These are phyloP conservation scores for Lates japonicus DNA, from an alignment of 2,797 vertebrate genomes.

Conservation along the genomic window DNA sequence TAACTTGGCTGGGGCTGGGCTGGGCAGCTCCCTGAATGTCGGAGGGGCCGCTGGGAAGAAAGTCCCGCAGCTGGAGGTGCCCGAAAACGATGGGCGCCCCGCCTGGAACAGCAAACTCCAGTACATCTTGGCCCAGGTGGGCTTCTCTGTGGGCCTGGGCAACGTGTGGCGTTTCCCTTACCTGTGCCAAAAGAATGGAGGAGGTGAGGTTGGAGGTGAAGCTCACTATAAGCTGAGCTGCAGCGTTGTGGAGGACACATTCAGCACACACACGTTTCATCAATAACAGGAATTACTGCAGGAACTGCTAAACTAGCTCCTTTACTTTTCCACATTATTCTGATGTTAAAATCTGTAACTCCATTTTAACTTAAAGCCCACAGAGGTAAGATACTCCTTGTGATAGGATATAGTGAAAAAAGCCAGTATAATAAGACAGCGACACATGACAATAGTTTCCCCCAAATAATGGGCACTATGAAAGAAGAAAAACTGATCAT, in stretches of 20 bases:
- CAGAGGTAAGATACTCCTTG: not conserved
- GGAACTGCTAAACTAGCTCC: not conserved
- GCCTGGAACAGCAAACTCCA: conserved; percentile 97
- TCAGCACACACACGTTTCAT: not conserved
- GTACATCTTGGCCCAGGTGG: conserved; percentile 96
- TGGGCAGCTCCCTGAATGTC: conserved; percentile 89
- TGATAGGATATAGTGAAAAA: not conserved
- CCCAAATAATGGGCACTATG: not conserved
- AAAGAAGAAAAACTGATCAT: not conserved
- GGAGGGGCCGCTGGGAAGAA: conserved; percentile 74
- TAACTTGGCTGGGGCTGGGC: no score
- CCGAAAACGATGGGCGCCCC: conserved; percentile 86
- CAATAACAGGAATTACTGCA: not conserved
- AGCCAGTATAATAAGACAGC: not conserved
- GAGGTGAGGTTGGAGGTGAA: conserved; percentile 86
- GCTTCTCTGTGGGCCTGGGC: conserved; percentile 95
- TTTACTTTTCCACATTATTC: not conserved
- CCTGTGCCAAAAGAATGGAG: conserved; percentile 96
- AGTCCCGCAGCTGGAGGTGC: conserved; percentile 76
- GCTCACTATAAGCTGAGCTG: not conserved
- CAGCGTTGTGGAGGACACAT: not conserved
- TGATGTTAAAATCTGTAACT: not conserved
- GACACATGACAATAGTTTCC: not conserved
- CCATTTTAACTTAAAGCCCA: not conserved
- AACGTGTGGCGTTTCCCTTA: conserved; percentile 98